A percentile compares a stretch with the other conserved stretches of the same genome.
Evolutionary conservation across 2,113 vertebrate genomes (phyloP).

Genomic region (Centropus unirufus): DNA sequence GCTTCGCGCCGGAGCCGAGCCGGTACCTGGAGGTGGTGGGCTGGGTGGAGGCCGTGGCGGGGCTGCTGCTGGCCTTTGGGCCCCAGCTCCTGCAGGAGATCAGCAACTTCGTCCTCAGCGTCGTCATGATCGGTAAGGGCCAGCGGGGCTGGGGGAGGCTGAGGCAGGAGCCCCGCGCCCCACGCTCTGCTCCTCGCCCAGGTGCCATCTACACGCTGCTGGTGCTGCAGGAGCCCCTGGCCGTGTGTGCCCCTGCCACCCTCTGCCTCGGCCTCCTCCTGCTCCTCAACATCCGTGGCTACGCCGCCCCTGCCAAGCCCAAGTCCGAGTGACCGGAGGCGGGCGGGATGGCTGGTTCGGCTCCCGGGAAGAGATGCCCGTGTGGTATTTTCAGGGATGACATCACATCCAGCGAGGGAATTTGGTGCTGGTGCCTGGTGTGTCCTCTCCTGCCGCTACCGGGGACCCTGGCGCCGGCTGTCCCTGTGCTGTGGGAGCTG

Average conservation of each 20-base stretch:
- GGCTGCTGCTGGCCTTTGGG: conserved; percentile 75
- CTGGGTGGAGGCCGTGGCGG: conserved; percentile 76
- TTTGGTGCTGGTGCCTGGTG: fast-evolving
- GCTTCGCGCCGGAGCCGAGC: conserved; percentile 67
- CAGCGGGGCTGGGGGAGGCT: fast-evolving
- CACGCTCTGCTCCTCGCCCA: conserved; percentile 14
- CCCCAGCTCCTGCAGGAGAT: conserved; percentile 78
- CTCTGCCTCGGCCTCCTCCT: conserved; percentile 75
- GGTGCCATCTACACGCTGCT: conserved; percentile 80
- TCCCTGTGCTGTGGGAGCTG: fast-evolving
- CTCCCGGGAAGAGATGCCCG: neutral
- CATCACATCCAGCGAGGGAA: fast-evolving
- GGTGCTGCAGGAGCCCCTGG: conserved; percentile 73
- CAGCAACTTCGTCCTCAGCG: conserved; percentile 78
- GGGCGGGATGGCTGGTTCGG: fast-evolving
- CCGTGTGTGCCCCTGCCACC: conserved; percentile 70
- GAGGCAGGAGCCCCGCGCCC: fast-evolving
- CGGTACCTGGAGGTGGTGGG: conserved; percentile 73
- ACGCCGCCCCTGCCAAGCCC: neutral
- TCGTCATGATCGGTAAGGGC: conserved; percentile 82
- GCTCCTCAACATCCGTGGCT: conserved; percentile 70
- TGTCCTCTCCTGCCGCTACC: neutral
- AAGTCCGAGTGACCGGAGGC: conserved; percentile 26
- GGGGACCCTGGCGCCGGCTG: neutral
- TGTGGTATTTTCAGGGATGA: fast-evolving